Evolutionary conservation across 2,797 vertebrate genomes (phyloP).

Genomic region (Halcyon chelicuti): DNA sequence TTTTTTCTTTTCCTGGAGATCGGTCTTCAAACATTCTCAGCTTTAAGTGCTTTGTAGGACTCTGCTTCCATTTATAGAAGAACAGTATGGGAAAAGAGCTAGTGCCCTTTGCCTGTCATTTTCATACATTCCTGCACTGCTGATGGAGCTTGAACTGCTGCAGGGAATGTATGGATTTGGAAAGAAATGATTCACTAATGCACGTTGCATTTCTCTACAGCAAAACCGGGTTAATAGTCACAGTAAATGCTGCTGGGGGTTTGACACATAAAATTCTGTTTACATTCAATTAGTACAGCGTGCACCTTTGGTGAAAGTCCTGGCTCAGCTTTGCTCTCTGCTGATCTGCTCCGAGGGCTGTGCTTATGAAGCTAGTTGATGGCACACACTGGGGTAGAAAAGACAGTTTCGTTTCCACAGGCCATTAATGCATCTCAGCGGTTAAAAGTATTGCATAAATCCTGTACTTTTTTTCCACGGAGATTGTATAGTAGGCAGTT

Average conservation of each 20-base stretch:
- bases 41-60: conserved; percentile 61
- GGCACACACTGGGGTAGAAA: background rate
- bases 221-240: conserved; percentile 51
- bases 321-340: background rate
- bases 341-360: background rate
- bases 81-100: conserved; percentile 75
- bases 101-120: conserved; percentile 83
- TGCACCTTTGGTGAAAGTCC: background rate
- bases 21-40: conserved; percentile 41
- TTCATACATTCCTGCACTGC: conserved; percentile 78
- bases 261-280: conserved; percentile 71
- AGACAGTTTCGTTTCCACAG: conserved; percentile 30
- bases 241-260: conserved; percentile 40
- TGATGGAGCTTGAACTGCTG: conserved; percentile 78
- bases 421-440: background rate
- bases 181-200: conserved; percentile 70
- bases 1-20: conserved; percentile 46
- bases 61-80: conserved; percentile 78
- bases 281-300: background rate
- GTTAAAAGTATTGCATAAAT: background rate
- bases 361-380: conserved; percentile 15
- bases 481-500: background rate
- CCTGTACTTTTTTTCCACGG: background rate
- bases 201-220: conserved; percentile 53
- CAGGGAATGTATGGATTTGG: conserved; percentile 77